These are phyloP conservation scores for Rhabdomys dilectus DNA, from an alignment of 2,113 vertebrate species.

Conservation along the genomic window DNA sequence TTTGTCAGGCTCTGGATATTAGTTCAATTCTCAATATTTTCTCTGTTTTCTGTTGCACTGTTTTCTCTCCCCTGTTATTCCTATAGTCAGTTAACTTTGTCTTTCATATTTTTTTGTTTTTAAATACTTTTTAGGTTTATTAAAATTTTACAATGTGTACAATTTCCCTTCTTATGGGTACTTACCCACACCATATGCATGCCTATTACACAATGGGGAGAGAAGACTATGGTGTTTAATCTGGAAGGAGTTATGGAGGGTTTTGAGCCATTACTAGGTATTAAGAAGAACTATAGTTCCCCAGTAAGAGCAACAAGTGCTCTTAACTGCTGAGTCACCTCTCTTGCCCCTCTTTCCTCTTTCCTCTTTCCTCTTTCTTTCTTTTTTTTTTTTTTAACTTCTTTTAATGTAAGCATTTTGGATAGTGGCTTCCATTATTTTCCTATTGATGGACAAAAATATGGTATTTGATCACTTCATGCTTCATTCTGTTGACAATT, in stretches of 20 bases:
- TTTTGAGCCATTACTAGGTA: not conserved
- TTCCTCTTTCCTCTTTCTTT: not conserved
- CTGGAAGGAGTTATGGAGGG: not conserved
- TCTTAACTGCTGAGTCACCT: not conserved
- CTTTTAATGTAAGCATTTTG: not conserved
- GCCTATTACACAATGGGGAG: not conserved
- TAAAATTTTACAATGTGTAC: not conserved
- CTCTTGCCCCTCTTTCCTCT: not conserved
- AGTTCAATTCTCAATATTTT: not conserved
- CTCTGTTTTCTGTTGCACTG: accelerated
- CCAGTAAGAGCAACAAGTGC: not conserved
- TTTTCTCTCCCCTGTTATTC: not conserved
- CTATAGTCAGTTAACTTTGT: not conserved
- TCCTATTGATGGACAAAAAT: not conserved
- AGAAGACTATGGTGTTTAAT: not conserved
- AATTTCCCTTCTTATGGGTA: not conserved
- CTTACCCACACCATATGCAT: not conserved
- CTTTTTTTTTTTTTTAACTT: not conserved
- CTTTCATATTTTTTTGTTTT: not conserved
- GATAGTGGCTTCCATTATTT: not conserved
- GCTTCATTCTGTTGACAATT: not conserved
- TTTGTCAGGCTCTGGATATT: not conserved
- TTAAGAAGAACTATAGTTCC: not conserved
- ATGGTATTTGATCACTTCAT: too few relatives aligned
- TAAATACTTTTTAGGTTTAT: not conserved